Evolutionary conservation across 2,797 vertebrate genomes (phyloP).

Genomic region (Cetoscarus ocellatus): DNA sequence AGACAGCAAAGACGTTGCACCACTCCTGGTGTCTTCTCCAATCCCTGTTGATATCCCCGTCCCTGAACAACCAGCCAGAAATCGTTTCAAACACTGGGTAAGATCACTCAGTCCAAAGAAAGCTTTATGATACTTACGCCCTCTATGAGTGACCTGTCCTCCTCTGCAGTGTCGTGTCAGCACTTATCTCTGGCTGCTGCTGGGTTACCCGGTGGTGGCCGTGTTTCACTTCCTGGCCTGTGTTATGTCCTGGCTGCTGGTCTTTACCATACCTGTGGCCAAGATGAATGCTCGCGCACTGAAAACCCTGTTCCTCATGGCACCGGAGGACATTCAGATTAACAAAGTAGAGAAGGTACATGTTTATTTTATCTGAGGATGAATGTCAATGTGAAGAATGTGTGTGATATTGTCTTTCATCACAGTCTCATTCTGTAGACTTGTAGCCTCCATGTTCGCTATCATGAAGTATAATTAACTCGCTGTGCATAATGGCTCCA

Average conservation of each 20-base stretch:
- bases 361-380: not conserved
- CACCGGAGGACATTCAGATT: slow-evolving; percentile 79
- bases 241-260: slow-evolving; percentile 85
- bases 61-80: slow-evolving; percentile 26
- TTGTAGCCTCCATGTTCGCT: not conserved
- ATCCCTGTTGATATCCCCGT: slow-evolving; percentile 55
- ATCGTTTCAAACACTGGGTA: slow-evolving; percentile 83
- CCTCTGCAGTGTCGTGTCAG: slow-evolving; percentile 66
- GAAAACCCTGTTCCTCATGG: slow-evolving; percentile 80
- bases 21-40: slow-evolving; percentile 57
- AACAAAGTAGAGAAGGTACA: slow-evolving; percentile 64
- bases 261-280: slow-evolving; percentile 87
- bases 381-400: not conserved
- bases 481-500: not conserved
- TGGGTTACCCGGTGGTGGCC: slow-evolving; percentile 83
- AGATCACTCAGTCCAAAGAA: slow-evolving; percentile 31
- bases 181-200: slow-evolving; percentile 79
- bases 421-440: too few relatives aligned
- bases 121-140: not conserved
- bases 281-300: slow-evolving; percentile 85
- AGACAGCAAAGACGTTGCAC: slow-evolving; percentile 62
- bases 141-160: not conserved
- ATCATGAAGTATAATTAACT: not conserved
- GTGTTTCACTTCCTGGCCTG: slow-evolving; percentile 85
- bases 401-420: not conserved